Evolutionary conservation across 2,797 vertebrate genomes (phyloP).

Genomic region (Naso thynnoides): DNA sequence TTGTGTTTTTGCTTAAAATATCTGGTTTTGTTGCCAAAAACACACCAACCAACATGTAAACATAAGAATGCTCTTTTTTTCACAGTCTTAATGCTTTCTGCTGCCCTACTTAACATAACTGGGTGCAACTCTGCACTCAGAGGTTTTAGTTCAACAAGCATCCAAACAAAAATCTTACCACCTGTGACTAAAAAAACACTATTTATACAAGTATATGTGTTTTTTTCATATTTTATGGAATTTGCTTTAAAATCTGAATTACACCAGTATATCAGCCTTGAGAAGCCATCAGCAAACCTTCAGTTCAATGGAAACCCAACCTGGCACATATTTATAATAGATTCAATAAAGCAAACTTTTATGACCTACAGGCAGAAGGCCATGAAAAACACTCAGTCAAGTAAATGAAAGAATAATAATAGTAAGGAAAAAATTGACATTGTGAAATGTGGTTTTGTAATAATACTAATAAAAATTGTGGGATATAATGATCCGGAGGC

Average conservation of each 20-base stretch:
- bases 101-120: not conserved
- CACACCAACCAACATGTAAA: not conserved
- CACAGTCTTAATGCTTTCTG: not conserved
- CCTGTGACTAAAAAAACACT: constrained; percentile 3
- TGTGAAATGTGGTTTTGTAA: constrained; percentile 79
- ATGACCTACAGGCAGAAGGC: constrained; percentile 72
- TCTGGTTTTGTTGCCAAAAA: not conserved
- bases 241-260: constrained; percentile 37
- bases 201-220: not conserved
- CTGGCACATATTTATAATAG: constrained; percentile 67
- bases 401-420: constrained; percentile 80
- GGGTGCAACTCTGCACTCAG: not conserved
- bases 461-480: constrained; percentile 75
- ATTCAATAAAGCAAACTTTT: constrained; percentile 78
- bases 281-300: constrained; percentile 43
- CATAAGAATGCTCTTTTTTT: not conserved
- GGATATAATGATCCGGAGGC: constrained; percentile 74
- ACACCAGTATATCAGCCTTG: constrained; percentile 45
- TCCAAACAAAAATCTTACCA: constrained; percentile 2
- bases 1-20: too few relatives aligned
- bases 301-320: constrained; percentile 57
- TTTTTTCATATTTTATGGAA: constrained; percentile 19
- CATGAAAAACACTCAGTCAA: constrained; percentile 75
- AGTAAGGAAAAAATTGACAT: constrained; percentile 65
- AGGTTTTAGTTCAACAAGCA: not conserved